Conservation (phyloP, 1,140 invertebrate genomes). For the Hetaerina americana region DNA sequence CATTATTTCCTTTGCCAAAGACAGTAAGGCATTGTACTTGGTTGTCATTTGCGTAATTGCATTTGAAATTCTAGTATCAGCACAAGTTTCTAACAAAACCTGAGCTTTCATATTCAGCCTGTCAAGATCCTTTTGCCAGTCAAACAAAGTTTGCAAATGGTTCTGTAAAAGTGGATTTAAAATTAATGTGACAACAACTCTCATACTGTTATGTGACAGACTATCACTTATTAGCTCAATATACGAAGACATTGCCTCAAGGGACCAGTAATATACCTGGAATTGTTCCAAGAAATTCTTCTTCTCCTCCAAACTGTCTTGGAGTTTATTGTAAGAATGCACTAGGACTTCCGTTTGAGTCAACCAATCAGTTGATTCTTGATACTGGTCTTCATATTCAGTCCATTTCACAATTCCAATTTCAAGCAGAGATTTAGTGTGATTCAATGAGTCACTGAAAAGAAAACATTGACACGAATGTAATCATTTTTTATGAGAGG, state of each 20-base stretch:
- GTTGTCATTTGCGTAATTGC: conserved; percentile 86
- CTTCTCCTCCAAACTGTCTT: conserved; percentile 80
- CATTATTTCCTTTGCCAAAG: conserved; percentile 87
- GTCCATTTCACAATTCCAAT: conserved; percentile 87
- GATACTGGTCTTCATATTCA: conserved; percentile 88
- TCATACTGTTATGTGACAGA: neutral
- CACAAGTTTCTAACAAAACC: conserved; percentile 74
- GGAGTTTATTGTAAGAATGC: conserved; percentile 79
- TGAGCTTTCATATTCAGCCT: conserved; percentile 85
- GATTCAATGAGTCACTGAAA: conserved; percentile 52
- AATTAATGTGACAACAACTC: neutral
- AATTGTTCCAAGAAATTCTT: conserved; percentile 79
- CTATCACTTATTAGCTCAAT: neutral
- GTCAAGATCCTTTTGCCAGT: conserved; percentile 87
- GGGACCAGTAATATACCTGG: conserved; percentile 51
- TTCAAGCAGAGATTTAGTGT: conserved; percentile 72
- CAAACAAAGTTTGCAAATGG: conserved; percentile 79
- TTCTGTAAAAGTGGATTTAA: conserved; percentile 30
- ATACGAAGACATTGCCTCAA: no score
- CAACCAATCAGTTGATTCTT: conserved; percentile 77
- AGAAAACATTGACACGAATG: conserved; percentile 15
- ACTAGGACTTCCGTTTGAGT: conserved; percentile 73
- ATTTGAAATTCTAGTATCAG: conserved; percentile 86
- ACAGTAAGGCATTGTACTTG: conserved; percentile 85
- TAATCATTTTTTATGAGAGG: no score